phyloP scores from a whole-genome alignment of 1,140 invertebrate genomes.

The Leptopilina clavipes region DNA sequence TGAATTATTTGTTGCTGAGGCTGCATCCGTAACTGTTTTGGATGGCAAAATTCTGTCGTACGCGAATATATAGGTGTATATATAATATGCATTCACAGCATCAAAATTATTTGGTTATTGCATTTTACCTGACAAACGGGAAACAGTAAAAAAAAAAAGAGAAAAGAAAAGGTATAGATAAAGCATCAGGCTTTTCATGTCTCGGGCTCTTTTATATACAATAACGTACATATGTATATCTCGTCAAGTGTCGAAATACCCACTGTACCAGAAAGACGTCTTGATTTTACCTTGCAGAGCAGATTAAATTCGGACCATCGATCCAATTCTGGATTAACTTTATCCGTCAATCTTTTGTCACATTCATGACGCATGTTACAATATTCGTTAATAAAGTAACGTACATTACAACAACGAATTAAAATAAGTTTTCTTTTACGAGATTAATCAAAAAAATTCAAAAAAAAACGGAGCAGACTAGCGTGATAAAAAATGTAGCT shows the following conservation, averaged over 20 bases:
- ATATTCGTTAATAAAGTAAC: too few species aligned
- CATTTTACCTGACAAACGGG: slow-evolving; percentile 4
- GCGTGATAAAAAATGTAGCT: slow-evolving; percentile 21
- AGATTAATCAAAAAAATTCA: too few species aligned
- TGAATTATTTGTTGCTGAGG: slow-evolving; percentile 6
- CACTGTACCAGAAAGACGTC: slow-evolving; percentile 24
- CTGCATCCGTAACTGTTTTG: background rate
- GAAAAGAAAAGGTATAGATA: background rate
- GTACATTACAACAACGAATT: too few species aligned
- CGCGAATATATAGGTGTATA: background rate
- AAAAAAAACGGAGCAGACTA: background rate
- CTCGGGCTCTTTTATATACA: background rate
- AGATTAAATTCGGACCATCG: slow-evolving; percentile 21
- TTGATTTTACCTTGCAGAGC: background rate
- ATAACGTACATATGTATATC: background rate
- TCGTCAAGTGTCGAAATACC: slow-evolving; percentile 23
- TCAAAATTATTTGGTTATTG: slow-evolving; percentile 1
- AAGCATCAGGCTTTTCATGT: slow-evolving; percentile 5
- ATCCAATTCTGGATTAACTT: background rate
- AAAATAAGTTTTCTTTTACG: too few species aligned
- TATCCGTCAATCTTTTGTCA: slow-evolving; percentile 8
- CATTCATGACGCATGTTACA: background rate
- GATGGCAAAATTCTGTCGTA: slow-evolving; percentile 20
- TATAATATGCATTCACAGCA: background rate
- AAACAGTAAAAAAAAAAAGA: background rate